Percentiles rank a stretch among this genome's conserved stretches.
These are phyloP conservation scores for Chromobotia macracanthus DNA, from an alignment of 2,797 vertebrate species.

Conservation along the genomic window DNA sequence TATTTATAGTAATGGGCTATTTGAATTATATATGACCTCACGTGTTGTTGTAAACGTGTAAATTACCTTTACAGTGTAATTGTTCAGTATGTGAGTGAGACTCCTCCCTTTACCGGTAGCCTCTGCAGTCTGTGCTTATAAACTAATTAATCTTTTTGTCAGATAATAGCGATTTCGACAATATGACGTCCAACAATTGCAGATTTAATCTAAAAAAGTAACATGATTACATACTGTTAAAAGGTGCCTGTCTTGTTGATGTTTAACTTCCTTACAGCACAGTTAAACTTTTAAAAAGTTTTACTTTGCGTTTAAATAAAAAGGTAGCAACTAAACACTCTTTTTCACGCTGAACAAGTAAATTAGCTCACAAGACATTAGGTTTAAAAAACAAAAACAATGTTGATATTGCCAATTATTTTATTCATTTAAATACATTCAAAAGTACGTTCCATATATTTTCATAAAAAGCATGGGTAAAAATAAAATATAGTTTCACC, in stretches of 20 bases:
- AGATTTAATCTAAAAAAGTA: not conserved
- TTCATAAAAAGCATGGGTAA: not conserved
- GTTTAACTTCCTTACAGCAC: not conserved
- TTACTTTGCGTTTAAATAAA: slow-evolving; percentile 9
- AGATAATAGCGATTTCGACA: slow-evolving; percentile 37
- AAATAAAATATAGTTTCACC: not conserved
- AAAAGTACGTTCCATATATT: not conserved
- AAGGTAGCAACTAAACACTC: not conserved
- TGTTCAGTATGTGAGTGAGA: slow-evolving; percentile 58
- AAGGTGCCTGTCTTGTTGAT: not conserved
- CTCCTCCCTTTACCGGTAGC: slow-evolving; percentile 58
- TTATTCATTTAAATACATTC: not conserved
- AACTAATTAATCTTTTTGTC: slow-evolving; percentile 47
- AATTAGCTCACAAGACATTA: not conserved
- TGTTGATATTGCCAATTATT: not conserved
- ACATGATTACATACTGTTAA: not conserved
- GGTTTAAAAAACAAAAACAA: not conserved
- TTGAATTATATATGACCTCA: slow-evolving; percentile 85
- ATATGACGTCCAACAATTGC: not conserved
- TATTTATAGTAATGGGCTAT: slow-evolving; percentile 54
- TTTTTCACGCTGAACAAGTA: not conserved
- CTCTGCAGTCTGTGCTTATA: slow-evolving; percentile 41
- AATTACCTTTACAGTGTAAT: slow-evolving; percentile 69
- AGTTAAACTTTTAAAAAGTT: slow-evolving; percentile 30
- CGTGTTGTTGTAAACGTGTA: slow-evolving; percentile 79